Base-by-base conservation (phyloP, 1,140 invertebrate species). In the Caenorhabditis tropicalis region DNA sequence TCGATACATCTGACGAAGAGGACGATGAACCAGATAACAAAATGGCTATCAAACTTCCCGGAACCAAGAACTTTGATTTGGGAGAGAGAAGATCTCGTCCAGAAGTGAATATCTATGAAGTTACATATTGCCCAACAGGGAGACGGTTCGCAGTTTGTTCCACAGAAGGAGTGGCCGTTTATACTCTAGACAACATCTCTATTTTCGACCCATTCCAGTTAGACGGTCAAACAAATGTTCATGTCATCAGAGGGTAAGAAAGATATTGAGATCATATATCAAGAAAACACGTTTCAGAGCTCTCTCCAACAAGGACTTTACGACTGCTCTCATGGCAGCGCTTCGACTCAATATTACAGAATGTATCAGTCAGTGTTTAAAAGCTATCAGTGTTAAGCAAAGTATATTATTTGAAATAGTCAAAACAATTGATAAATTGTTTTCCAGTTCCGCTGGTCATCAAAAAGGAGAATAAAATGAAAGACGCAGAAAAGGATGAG, bases 51-150 rank as follows among this genome's bases (percentile, higher is more conserved):
- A 92, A 93, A 85, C 92, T 98, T 79, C 97, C 97, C 0, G 97
- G 97, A 6, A 96, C 96, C 0, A 93, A 92, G 87, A 94, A 94
- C 88, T 95, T 95, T 0, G 96, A 99, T 90, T 95, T 96, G 94
- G 95, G 96, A 9, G 94, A 95, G 1, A 93, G 97, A 88, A 93
- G 92, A 65, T 93, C 94, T 87, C 96, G 95, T 92, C 96, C 96
- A 0, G 96, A 98, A 93, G 94, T 98, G 0, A 92, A 94, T 89
- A 95, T 99, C 0, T 94, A 94, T 79, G 93, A 93, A 86, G 92
- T 98, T 2, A 93, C 94, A 86, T 99, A 98, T 92, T 97, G 96
- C 10, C 96, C 97, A 16, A 98, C 96, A 65, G 96, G 96, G 2
- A 94, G 96, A 91, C 93, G 94, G 7, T 99, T 96, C 94, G 95